These are phyloP conservation scores for Tetramorium parvispinum DNA, from an alignment of 1,140 invertebrate species.

Conservation along the genomic window DNA sequence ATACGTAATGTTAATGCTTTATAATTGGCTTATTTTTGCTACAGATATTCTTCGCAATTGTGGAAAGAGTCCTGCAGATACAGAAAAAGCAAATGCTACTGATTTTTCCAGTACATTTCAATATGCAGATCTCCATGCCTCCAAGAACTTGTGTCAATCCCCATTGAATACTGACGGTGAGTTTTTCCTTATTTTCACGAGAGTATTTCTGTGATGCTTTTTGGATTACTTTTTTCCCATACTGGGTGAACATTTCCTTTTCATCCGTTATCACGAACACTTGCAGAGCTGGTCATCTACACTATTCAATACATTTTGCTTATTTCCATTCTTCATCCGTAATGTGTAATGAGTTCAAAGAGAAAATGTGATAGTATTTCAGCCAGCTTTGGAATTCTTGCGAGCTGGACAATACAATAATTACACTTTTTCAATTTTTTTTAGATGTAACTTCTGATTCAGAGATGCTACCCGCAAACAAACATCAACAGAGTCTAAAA, in stretches of 20 bases:
- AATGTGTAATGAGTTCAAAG: not conserved
- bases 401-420: not conserved
- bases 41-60: not conserved
- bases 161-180: not conserved
- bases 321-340: not conserved
- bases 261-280: not conserved
- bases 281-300: not conserved
- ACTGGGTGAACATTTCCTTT: not conserved
- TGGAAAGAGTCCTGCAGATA: not conserved
- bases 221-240: not conserved
- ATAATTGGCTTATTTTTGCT: not conserved
- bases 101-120: not conserved
- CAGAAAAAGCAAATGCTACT: not conserved
- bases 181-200: not conserved
- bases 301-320: not conserved
- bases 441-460: not conserved
- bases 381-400: not conserved
- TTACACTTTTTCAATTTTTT: not conserved
- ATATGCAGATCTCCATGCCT: not conserved
- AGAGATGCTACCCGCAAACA: not conserved
- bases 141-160: not conserved
- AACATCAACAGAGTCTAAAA: not conserved
- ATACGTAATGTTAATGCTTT: not conserved
- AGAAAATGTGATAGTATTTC: not conserved
- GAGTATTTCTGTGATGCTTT: not conserved